A percentile compares a stretch with the other conserved stretches of the same genome.
These are phyloP conservation scores for Spheniscus mendiculus DNA, from an alignment of 2,113 vertebrate species.

Conservation along the genomic window DNA sequence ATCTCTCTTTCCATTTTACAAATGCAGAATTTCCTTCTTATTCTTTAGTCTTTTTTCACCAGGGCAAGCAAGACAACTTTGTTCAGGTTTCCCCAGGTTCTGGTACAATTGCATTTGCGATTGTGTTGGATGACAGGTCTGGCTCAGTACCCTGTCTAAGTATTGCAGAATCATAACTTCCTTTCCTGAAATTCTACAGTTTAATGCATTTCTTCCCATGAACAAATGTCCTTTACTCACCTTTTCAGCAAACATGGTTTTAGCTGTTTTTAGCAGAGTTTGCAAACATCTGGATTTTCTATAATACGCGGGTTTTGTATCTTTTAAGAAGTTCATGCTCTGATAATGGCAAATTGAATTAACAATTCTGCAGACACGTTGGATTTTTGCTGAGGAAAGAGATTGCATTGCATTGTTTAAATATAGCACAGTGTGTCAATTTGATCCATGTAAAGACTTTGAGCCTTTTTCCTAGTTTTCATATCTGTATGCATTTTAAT, in stretches of 20 bases:
- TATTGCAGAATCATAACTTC: background rate
- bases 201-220: background rate
- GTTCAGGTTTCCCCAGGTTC: background rate
- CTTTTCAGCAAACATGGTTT: background rate
- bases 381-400: background rate
- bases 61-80: background rate
- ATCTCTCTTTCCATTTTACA: background rate
- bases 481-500: background rate
- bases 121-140: background rate
- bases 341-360: background rate
- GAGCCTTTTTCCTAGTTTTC: background rate
- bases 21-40: background rate
- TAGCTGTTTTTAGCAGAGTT: background rate
- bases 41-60: background rate
- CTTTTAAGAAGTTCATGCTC: background rate
- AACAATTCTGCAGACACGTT: background rate
- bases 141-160: background rate
- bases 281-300: background rate
- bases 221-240: background rate
- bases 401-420: background rate
- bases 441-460: background rate
- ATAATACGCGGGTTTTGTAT: background rate
- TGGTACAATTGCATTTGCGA: background rate
- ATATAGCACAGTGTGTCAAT: accelerated
- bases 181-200: background rate